These are phyloP conservation scores for Intellagama lesueurii DNA, from an alignment of 2,797 vertebrate genomes.

Conservation along the genomic window DNA sequence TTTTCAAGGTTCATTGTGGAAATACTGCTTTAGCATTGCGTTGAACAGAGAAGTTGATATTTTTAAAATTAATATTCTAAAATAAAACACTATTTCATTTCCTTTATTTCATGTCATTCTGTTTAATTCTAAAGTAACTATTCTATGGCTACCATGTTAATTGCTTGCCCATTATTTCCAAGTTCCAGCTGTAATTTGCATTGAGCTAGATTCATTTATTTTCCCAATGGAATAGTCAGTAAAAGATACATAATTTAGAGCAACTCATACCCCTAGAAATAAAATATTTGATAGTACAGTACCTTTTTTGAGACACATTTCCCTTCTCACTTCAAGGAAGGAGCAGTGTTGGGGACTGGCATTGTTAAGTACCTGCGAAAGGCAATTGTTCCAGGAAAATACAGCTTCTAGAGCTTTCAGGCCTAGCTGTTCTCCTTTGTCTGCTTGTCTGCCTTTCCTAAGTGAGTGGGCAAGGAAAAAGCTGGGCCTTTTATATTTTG, in stretches of 20 bases:
- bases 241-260: not conserved
- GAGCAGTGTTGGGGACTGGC: not conserved
- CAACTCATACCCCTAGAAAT: not conserved
- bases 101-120: too few relatives aligned
- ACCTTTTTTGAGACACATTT: not conserved
- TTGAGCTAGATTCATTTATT: not conserved
- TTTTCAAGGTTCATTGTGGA: not conserved
- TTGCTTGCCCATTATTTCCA: too few relatives aligned
- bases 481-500: not conserved
- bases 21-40: too few relatives aligned
- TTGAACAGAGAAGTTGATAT: too few relatives aligned
- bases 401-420: not conserved
- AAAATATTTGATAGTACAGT: not conserved
- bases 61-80: too few relatives aligned
- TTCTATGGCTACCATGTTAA: too few relatives aligned
- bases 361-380: not conserved
- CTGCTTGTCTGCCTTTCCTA: not conserved
- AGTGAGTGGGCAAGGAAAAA: not conserved
- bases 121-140: too few relatives aligned
- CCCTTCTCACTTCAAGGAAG: not conserved
- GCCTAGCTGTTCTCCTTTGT: not conserved
- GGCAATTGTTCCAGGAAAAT: not conserved
- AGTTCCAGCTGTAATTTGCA: not conserved
- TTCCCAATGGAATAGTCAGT: not conserved
- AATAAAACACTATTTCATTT: too few relatives aligned